A percentile compares a stretch with the other conserved stretches of the same genome.
Evolutionary conservation across 2,888 invertebrate species (phyloP).

Genomic region (Drosophila paranaensis): DNA sequence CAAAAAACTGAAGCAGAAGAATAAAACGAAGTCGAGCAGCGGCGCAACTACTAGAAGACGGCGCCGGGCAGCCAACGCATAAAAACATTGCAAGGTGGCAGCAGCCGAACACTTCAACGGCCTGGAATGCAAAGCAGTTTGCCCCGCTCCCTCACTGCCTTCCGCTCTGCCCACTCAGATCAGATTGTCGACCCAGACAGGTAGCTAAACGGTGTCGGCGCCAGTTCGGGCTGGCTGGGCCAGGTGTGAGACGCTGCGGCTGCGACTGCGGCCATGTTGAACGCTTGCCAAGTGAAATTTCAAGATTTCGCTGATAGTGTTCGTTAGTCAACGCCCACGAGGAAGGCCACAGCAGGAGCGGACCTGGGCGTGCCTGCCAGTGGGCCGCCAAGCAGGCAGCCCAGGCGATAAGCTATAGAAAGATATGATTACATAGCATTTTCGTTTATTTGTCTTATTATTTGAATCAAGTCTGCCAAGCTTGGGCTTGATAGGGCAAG

Average conservation of each 20-base stretch:
- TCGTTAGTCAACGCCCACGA: slow-evolving; percentile 59
- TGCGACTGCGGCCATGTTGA: slow-evolving; percentile 42
- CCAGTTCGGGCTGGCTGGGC: slow-evolving; percentile 16
- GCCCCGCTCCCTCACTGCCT: too few relatives aligned
- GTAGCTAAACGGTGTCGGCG: slow-evolving; percentile 59
- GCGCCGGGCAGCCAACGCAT: slow-evolving; percentile 21
- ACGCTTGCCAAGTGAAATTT: slow-evolving; percentile 72
- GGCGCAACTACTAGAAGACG: slow-evolving; percentile 13
- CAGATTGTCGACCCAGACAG: slow-evolving; percentile 38
- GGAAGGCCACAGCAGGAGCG: too few relatives aligned
- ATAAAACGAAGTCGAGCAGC: slow-evolving; percentile 20
- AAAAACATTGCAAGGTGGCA: slow-evolving; percentile 30
- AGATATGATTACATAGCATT: background rate
- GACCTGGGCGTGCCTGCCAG: too few relatives aligned
- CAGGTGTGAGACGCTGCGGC: slow-evolving; percentile 14
- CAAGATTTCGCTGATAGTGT: slow-evolving; percentile 69
- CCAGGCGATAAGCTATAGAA: background rate
- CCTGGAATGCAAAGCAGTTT: slow-evolving; percentile 76
- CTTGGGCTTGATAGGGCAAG: background rate
- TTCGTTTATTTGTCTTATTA: background rate
- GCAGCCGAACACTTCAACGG: slow-evolving; percentile 47
- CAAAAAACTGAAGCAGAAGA: too few relatives aligned
- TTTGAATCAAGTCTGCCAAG: background rate
- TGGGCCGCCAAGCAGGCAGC: too few relatives aligned
- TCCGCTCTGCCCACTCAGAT: slow-evolving; percentile 2